A percentile compares a stretch with the other conserved stretches of the same genome.
Conservation (phyloP, 1,140 invertebrate genomes). For the Planococcus citri region DNA sequence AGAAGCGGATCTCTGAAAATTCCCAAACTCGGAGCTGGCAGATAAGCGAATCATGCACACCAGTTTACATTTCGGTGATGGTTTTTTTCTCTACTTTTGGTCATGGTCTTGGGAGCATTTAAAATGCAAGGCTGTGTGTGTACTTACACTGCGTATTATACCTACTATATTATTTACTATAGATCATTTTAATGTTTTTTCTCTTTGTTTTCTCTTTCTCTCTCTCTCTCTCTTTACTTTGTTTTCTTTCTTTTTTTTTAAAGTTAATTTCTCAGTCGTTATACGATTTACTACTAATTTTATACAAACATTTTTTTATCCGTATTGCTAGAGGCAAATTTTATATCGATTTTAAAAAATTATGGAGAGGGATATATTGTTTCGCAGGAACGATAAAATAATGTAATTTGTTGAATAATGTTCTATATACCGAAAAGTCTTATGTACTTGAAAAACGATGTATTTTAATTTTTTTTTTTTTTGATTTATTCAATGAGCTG, state of each 20-base stretch:
- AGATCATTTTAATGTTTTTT: neutral
- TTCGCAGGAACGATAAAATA: too few species aligned
- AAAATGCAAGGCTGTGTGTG: conserved; percentile 12
- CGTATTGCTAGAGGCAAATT: neutral
- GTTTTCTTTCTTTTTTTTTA: neutral
- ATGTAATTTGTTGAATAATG: too few species aligned
- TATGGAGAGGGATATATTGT: too few species aligned
- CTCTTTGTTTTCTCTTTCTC: neutral
- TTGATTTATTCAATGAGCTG: too few species aligned
- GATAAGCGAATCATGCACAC: conserved; percentile 10
- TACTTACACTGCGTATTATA: conserved; percentile 12
- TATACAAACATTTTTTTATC: neutral
- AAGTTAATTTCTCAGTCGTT: neutral
- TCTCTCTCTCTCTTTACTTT: too few species aligned
- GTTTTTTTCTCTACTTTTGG: neutral
- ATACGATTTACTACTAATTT: neutral
- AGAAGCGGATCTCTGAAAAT: conserved; percentile 19
- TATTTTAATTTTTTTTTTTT: too few species aligned
- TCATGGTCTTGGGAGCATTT: conserved; percentile 17
- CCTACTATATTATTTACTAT: too few species aligned
- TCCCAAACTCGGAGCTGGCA: conserved; percentile 17
- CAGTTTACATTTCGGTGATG: neutral
- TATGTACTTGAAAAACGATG: too few species aligned
- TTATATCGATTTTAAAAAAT: neutral
- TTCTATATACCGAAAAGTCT: too few species aligned